Conservation (phyloP, 1,140 invertebrate species). For the Aphidius ervi region DNA sequence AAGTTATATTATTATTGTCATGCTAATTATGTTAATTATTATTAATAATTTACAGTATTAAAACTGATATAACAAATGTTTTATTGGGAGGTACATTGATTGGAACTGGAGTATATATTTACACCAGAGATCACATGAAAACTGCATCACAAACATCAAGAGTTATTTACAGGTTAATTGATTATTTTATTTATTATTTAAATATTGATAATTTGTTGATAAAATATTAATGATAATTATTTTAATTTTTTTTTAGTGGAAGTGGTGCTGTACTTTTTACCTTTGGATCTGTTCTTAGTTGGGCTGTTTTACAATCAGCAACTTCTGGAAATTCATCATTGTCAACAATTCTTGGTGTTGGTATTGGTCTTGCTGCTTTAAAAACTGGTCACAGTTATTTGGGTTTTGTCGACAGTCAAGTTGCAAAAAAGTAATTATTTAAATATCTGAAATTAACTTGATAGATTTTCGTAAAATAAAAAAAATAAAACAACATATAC, state of each 20-base stretch:
- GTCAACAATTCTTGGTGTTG: slow-evolving; percentile 59
- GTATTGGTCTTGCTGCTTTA: slow-evolving; percentile 57
- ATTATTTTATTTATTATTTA: background rate
- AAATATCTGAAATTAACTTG: background rate
- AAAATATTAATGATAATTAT: background rate
- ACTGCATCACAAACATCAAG: slow-evolving; percentile 44
- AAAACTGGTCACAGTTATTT: slow-evolving; percentile 61
- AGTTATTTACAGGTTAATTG: slow-evolving; percentile 56
- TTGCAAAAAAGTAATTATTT: slow-evolving; percentile 23
- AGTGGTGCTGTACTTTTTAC: slow-evolving; percentile 65
- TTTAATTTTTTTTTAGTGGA: slow-evolving; percentile 49
- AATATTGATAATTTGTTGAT: background rate
- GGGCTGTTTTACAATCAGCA: slow-evolving; percentile 64
- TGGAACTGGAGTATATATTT: slow-evolving; percentile 63
- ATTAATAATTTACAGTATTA: slow-evolving; percentile 48
- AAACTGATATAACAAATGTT: slow-evolving; percentile 59
- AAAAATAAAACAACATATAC: background rate
- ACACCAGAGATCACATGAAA: slow-evolving; percentile 59
- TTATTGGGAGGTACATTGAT: slow-evolving; percentile 56
- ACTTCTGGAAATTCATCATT: slow-evolving; percentile 58
- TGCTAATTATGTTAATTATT: no score
- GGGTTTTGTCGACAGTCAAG: slow-evolving; percentile 47
- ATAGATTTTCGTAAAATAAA: background rate
- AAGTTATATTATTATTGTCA: no score
- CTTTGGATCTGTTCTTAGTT: slow-evolving; percentile 68